Evolutionary conservation across 2,113 vertebrate species (phyloP).

Genomic region (Otus sunia): DNA sequence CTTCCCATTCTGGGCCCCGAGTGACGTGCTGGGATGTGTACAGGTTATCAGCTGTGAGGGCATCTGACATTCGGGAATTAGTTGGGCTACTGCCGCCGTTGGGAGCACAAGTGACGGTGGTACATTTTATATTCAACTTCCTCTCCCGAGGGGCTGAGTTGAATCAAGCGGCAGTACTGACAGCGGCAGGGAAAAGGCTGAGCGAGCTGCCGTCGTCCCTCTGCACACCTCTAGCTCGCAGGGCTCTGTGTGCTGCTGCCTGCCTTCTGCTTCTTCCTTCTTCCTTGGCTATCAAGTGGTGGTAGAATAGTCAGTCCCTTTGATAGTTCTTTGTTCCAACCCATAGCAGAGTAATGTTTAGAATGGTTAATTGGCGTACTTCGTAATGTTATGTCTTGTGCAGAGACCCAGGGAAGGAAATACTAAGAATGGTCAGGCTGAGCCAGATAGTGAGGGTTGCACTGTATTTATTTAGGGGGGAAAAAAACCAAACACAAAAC

Average conservation of each 20-base stretch:
- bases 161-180: not conserved
- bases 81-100: not conserved
- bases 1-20: not conserved
- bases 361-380: accelerated
- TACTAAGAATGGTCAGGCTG: not conserved
- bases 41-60: not conserved
- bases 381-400: not conserved
- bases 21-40: not conserved
- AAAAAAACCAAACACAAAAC: not conserved
- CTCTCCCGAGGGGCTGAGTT: not conserved
- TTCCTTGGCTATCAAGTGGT: accelerated
- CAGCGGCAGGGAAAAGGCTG: not conserved
- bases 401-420: not conserved
- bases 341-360: not conserved
- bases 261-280: not conserved
- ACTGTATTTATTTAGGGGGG: not conserved
- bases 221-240: not conserved
- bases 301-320: not conserved
- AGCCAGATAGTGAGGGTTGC: not conserved
- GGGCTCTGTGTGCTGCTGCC: not conserved
- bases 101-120: accelerated
- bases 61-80: not conserved
- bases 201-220: not conserved
- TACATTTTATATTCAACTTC: not conserved
- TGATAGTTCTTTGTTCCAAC: not conserved